These are phyloP conservation scores for Onychostruthus taczanowskii DNA, from an alignment of 2,113 vertebrate genomes.

Conservation along the genomic window DNA sequence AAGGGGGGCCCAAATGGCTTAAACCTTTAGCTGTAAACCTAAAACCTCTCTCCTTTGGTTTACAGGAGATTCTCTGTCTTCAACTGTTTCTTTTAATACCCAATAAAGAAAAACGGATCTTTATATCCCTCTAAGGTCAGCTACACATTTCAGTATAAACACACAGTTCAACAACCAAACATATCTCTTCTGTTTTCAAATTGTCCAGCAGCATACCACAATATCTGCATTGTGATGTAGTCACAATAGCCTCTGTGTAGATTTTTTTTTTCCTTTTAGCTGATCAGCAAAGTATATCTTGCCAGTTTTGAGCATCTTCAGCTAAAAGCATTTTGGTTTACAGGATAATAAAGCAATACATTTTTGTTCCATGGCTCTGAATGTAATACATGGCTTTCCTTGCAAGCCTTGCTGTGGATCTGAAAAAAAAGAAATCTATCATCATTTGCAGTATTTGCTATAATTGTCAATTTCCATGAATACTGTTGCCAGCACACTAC, in stretches of 20 bases:
- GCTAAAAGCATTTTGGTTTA: constrained; percentile 10
- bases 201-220: neutral
- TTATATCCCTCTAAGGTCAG: neutral
- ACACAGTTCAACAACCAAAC: neutral
- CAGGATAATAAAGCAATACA: neutral
- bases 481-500: neutral
- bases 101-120: neutral
- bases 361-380: neutral
- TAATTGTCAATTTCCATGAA: neutral
- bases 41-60: neutral
- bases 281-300: neutral
- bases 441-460: neutral
- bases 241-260: neutral
- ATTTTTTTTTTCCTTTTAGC: neutral
- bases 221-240: neutral
- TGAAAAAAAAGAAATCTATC: neutral
- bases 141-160: neutral
- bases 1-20: neutral
- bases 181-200: neutral
- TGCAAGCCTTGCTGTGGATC: neutral
- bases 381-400: constrained; percentile 10
- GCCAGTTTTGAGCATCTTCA: neutral
- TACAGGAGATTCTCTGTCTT: neutral
- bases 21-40: neutral
- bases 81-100: neutral